Base-by-base conservation (phyloP, 2,113 vertebrate species). In the Cyprinus carpio region DNA sequence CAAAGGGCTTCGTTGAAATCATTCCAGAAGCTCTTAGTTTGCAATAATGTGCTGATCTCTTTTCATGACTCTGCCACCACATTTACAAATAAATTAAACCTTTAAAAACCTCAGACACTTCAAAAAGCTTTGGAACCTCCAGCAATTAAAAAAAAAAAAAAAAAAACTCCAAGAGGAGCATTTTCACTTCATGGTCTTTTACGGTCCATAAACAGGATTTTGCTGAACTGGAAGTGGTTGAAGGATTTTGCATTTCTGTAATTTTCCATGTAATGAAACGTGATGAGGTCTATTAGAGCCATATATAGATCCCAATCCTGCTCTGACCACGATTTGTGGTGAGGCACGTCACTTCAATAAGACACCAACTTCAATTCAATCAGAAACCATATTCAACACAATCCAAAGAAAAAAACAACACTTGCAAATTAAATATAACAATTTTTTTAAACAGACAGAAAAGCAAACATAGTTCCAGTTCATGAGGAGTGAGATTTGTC, bases 231-330 rank as follows among this genome's bases (percentile, higher is more conserved):
- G 67, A 84, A 85, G 76, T 62, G 83, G 82, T 81, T 88, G 25
- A 54, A 67, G 46, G 54, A 72, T 85, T 75, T 91, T 80, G 86
- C 58, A 87, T 90, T 91, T 76, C 81, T 88, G 72, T 87, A 54
- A 76, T 90, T 88, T 40, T 86, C 87, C 87, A 25, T 90, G 89
- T 86, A 90, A 91, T 90, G 82, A 91, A 87, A 37, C 13, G 54
- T 58, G 86, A 91, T 62, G 87, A 60, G 49, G n/a, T 62, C 87
- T 87, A 90, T 88, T 85, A 85, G 86, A 89, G 78, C 87, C 89
- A 86, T 89, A 85, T 84, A 74, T 87, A 69, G 78, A 78, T 82
- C 49, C 72, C 78, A 89, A 90, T 88, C 86, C 86, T 80, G 83
- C 27, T n/a, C 69, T 87, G 88, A 88, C 89, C 64, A 74, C n/a